Base-by-base conservation (phyloP, 2,888 invertebrate genomes). In the Noctuana brunneofusca region DNA sequence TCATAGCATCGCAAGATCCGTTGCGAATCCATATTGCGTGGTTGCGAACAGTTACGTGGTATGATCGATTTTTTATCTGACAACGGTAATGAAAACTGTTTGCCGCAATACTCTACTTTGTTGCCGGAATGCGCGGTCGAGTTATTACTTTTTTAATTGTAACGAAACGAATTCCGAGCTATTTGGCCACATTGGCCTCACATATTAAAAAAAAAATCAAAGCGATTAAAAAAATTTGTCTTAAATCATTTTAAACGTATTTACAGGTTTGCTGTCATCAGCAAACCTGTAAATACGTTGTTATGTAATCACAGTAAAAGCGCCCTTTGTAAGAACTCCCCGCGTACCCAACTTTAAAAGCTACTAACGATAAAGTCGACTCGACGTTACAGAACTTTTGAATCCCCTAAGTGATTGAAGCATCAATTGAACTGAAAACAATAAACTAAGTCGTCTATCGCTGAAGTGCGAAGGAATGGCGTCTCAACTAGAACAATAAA, bases 401-500 rank as follows among this genome's bases (percentile, higher is more conserved):
- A 48, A 55, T 27, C 49, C 12, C 22, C 35, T 41, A 62, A 56
- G 62, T 55, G 62, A 56, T 63, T 63, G 56, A 58, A 62, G 56
- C 63, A 46, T 69, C 65, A 68, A 68, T 71, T 69, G 67, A 63
- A 66, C 46, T 65, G 65, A 66, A 71, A 71, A 75, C 72, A 72
- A 73, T 74, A 69, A 68, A 70, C 67, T 78, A 76, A 79, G 76
- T 81, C 79, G 68, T 78, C 76, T 75, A 76, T 78, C 77, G 75
- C 76, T 68, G 71, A 72, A 79, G 78, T 78, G 80, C 75, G 76
- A 79, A 76, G 77, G 78, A 79, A 80, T 72, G 74, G 74, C 75
- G 75, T 76, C 76, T 80, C 78, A 66, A 68, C 69, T 75, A 74
- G 73, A 80, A 86, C 84, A 86, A 84, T 85, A 78, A 80, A 81